Conservation (phyloP, 1,140 invertebrate genomes). For the Lasioglossum baleicum region DNA sequence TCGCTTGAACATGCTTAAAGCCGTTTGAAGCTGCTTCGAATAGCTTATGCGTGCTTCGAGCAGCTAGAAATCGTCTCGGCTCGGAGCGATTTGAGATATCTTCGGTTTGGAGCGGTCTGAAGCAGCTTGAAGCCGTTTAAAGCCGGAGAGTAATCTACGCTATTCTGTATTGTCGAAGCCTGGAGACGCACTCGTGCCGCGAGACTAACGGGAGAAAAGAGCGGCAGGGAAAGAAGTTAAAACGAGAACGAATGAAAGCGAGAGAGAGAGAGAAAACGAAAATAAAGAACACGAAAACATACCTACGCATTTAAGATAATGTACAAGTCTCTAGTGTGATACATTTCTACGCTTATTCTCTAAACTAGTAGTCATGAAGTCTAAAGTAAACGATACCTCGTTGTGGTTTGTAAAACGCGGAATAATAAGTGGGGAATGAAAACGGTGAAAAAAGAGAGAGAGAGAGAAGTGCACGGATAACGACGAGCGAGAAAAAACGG, state of each 20-base stretch:
- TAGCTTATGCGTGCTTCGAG: no score
- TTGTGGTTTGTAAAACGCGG: conserved; percentile 54
- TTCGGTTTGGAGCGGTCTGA: no score
- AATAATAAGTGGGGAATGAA: conserved; percentile 1
- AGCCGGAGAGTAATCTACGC: conserved; percentile 24
- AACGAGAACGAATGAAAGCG: no score
- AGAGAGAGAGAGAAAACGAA: conserved; percentile 41
- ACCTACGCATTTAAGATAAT: conserved; percentile 72
- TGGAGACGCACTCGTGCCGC: no score
- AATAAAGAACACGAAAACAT: conserved; percentile 48
- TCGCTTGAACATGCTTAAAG: no score
- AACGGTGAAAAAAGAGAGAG: conserved; percentile 29
- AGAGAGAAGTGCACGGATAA: no score
- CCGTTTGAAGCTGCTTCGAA: no score
- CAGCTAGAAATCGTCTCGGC: no score
- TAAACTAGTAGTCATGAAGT: conserved; percentile 71
- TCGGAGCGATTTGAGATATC: no score
- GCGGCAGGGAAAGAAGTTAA: neutral
- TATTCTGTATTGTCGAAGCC: conserved; percentile 42
- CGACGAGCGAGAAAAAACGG: neutral
- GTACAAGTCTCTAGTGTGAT: conserved; percentile 75
- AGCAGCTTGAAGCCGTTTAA: no score
- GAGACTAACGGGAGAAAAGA: conserved; percentile 7
- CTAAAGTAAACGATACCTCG: conserved; percentile 65
- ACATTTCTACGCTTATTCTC: conserved; percentile 75